A percentile compares a stretch with the other conserved stretches of the same genome.
These are phyloP conservation scores for Callochromis pleurospilus DNA, from an alignment of 2,113 vertebrate genomes.

Conservation along the genomic window DNA sequence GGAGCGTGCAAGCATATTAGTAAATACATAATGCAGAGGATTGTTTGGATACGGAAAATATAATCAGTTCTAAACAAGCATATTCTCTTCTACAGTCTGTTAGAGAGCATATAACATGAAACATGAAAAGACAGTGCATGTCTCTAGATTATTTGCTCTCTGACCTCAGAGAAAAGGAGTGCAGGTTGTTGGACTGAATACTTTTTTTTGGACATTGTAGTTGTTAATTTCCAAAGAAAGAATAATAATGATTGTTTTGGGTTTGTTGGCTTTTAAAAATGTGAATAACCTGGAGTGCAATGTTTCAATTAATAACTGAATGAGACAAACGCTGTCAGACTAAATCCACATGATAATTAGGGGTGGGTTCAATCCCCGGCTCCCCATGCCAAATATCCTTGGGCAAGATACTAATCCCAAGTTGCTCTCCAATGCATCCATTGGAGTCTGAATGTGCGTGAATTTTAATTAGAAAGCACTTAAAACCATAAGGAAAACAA, in stretches of 20 bases:
- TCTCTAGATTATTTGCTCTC: not conserved
- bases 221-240: not conserved
- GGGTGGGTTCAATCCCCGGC: not conserved
- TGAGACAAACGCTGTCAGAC: not conserved
- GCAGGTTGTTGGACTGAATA: not conserved
- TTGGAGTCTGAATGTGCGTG: not conserved
- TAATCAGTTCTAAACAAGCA: constrained; percentile 34
- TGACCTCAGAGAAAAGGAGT: not conserved
- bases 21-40: constrained; percentile 27
- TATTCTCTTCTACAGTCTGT: not conserved
- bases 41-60: constrained; percentile 35
- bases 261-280: not conserved
- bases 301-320: not conserved
- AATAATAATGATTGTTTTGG: not conserved
- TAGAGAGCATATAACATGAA: not conserved
- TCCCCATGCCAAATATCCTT: not conserved
- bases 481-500: not conserved
- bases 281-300: not conserved
- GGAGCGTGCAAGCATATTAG: constrained; percentile 15
- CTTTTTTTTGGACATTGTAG: not conserved
- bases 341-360: not conserved
- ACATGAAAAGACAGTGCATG: not conserved
- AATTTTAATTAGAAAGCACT: not conserved
- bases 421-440: not conserved
- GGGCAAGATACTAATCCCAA: not conserved